A percentile compares a stretch with the other conserved stretches of the same genome.
Evolutionary conservation across 2,888 invertebrate genomes (phyloP).

Genomic region (Cephus nigrinus): DNA sequence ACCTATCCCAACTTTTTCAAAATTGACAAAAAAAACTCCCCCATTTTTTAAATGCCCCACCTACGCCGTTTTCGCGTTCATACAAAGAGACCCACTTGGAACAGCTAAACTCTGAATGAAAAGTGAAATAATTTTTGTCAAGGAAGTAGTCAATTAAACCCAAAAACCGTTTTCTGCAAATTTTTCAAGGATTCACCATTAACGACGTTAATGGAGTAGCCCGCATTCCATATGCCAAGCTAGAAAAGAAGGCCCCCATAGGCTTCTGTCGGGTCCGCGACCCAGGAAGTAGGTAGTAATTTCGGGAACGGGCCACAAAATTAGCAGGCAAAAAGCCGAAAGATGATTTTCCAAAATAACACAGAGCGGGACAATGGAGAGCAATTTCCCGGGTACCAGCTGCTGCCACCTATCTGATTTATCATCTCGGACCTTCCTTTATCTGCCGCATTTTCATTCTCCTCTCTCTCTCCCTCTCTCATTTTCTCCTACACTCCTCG

Average conservation of each 20-base stretch:
- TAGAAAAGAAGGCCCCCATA: neutral
- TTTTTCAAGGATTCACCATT: no score
- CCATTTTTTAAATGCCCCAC: no score
- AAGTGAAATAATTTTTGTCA: no score
- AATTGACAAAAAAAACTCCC: no score
- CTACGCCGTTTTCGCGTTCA: no score
- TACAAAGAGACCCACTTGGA: no score
- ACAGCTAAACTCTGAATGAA: no score
- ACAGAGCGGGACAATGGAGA: constrained; percentile 47
- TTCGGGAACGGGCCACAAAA: constrained; percentile 51
- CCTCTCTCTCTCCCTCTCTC: constrained; percentile 24
- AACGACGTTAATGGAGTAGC: neutral
- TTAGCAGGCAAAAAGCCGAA: constrained; percentile 60
- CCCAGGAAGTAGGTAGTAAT: constrained; percentile 58
- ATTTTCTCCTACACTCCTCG: constrained; percentile 13
- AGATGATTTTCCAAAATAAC: constrained; percentile 64
- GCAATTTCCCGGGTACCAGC: constrained; percentile 62
- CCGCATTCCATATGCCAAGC: constrained; percentile 48
- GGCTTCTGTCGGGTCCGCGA: constrained; percentile 21
- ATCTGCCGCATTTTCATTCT: constrained; percentile 16
- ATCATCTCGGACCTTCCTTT: constrained; percentile 47
- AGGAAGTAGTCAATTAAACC: no score
- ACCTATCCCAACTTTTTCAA: no score
- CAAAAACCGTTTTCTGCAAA: no score
- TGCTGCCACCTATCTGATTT: constrained; percentile 62